Evolutionary conservation across 2,113 vertebrate genomes (phyloP).

Genomic region (Oryzias javanicus): DNA sequence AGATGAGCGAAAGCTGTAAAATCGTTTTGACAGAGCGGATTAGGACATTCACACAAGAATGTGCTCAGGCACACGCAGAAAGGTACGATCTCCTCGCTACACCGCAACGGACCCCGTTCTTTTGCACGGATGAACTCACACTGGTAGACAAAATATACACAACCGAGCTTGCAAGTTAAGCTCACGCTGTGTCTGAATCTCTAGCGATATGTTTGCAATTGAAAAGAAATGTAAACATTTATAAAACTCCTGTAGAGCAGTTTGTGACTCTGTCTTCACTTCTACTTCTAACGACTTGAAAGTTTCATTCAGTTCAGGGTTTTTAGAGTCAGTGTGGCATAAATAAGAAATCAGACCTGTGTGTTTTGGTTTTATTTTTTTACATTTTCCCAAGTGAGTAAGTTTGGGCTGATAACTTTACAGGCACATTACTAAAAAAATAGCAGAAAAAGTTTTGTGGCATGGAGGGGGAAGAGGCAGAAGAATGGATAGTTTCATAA

Average conservation of each 20-base stretch:
- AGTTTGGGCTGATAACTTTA: too few species aligned
- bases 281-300: constrained; percentile 14
- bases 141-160: constrained; percentile 16
- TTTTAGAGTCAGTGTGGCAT: constrained; percentile 3
- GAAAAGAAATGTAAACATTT: constrained; percentile 3
- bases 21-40: constrained; percentile 75
- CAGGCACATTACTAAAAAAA: too few species aligned
- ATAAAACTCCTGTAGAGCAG: constrained; percentile 2
- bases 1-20: constrained; percentile 73
- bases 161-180: constrained; percentile 5
- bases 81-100: constrained; percentile 32
- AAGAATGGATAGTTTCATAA: too few species aligned
- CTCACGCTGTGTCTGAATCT: constrained; percentile 13
- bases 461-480: too few species aligned
- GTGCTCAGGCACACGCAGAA: constrained; percentile 4
- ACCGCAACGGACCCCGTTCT: constrained; percentile 26
- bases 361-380: constrained; percentile 2
- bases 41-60: constrained; percentile 41
- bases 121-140: constrained; percentile 12
- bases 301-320: constrained; percentile 36
- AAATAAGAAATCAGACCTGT: constrained; percentile 17
- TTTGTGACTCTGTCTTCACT: constrained; percentile 29
- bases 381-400: too few species aligned
- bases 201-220: constrained; percentile 37
- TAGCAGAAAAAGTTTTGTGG: too few species aligned